Conservation (phyloP, 1,140 invertebrate species). For the Dreissena rostriformis region DNA sequence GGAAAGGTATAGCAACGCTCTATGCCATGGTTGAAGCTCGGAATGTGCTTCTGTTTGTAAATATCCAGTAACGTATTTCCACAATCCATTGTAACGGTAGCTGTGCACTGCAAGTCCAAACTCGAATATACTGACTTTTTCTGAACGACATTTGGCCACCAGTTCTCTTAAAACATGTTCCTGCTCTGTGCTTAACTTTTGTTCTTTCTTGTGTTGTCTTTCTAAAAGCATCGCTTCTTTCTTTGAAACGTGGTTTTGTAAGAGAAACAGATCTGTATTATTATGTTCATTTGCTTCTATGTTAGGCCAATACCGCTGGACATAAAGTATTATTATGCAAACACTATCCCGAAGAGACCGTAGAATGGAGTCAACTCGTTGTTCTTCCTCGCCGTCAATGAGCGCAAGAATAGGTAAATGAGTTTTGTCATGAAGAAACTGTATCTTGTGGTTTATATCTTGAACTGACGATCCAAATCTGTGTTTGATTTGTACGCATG, state of each 20-base stretch:
- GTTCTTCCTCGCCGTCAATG: conserved; percentile 67
- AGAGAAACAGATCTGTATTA: conserved; percentile 32
- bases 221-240: conserved; percentile 46
- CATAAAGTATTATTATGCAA: conserved; percentile 52
- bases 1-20: conserved; percentile 56
- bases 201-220: not conserved
- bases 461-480: not conserved
- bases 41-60: not conserved
- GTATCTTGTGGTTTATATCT: conserved; percentile 37
- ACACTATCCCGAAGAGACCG: not conserved
- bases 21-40: conserved; percentile 44
- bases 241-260: conserved; percentile 25
- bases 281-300: conserved; percentile 7
- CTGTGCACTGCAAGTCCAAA: conserved; percentile 61
- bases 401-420: conserved; percentile 52
- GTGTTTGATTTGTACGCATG: conserved; percentile 51
- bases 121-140: conserved; percentile 58
- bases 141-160: not conserved
- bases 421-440: conserved; percentile 50
- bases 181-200: conserved; percentile 7
- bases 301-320: conserved; percentile 42
- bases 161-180: not conserved
- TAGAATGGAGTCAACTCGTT: conserved; percentile 45
- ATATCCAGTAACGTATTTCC: conserved; percentile 47
- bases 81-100: conserved; percentile 57